These are phyloP conservation scores for Artibeus lituratus DNA, from an alignment of 2,797 vertebrate species.

Conservation along the genomic window DNA sequence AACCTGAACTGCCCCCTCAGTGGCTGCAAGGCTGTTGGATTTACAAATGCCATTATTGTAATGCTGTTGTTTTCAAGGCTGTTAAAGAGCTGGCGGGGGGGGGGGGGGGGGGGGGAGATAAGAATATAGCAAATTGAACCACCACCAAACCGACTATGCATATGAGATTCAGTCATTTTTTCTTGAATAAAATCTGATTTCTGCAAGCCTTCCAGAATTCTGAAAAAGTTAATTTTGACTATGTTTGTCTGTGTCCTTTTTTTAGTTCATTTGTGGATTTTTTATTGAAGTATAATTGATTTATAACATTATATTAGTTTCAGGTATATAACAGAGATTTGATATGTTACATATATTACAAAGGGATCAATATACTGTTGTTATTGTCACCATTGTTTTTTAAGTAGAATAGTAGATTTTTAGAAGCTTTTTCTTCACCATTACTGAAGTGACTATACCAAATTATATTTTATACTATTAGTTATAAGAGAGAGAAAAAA, in stretches of 20 bases:
- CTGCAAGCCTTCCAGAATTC: background rate
- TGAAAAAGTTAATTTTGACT: background rate
- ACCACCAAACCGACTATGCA: background rate
- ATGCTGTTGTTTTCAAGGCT: background rate
- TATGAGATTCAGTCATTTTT: background rate
- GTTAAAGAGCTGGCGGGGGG: background rate
- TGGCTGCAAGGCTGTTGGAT: background rate
- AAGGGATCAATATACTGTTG: no score
- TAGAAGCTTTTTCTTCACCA: background rate
- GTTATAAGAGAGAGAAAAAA: background rate
- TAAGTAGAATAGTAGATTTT: background rate
- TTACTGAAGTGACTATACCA: background rate
- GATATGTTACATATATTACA: no score
- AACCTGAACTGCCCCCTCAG: background rate
- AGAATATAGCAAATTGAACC: background rate
- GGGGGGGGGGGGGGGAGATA: background rate
- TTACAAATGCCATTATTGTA: background rate
- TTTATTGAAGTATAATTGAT: no score
- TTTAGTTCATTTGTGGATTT: background rate
- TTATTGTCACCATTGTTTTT: no score
- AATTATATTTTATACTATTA: background rate
- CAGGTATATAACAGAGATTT: no score
- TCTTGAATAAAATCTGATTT: background rate
- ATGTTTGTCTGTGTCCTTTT: background rate
- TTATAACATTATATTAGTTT: no score